phyloP scores from a whole-genome alignment of 2,797 vertebrate species.

The Notolepis coatsorum region DNA sequence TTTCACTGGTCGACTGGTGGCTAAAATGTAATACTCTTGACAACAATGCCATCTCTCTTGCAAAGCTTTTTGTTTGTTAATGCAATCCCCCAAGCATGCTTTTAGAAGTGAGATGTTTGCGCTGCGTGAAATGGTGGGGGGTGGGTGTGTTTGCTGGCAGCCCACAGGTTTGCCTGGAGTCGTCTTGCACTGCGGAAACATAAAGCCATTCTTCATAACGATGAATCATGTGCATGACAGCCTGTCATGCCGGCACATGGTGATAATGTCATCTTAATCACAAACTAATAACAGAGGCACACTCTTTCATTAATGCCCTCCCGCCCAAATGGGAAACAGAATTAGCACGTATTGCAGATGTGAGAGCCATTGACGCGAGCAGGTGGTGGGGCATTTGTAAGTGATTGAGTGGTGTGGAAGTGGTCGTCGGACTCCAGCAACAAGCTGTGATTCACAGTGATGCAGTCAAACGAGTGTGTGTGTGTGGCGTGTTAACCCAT shows the following conservation, averaged over 20 bases:
- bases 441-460: slow-evolving; percentile 1
- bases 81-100: slow-evolving; percentile 48
- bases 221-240: slow-evolving; percentile 29
- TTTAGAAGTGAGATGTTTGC: slow-evolving; percentile 39
- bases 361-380: slow-evolving; percentile 17
- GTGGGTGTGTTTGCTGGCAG: slow-evolving; percentile 51
- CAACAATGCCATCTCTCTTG: slow-evolving; percentile 64
- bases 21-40: slow-evolving; percentile 73
- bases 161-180: slow-evolving; percentile 35
- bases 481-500: too few species aligned
- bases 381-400: too few species aligned
- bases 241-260: slow-evolving; percentile 25
- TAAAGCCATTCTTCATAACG: slow-evolving; percentile 16
- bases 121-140: slow-evolving; percentile 16
- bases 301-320: slow-evolving; percentile 12
- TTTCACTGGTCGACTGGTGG: slow-evolving; percentile 63
- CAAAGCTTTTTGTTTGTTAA: slow-evolving; percentile 58
- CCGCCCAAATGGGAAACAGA: slow-evolving; percentile 8
- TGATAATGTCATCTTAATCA: slow-evolving; percentile 35
- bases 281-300: slow-evolving; percentile 26
- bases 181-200: slow-evolving; percentile 28
- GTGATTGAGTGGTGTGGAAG: too few species aligned
- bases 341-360: slow-evolving; percentile 13
- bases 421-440: too few species aligned
- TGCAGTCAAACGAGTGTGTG: too few species aligned